Evolutionary conservation across 1,140 invertebrate genomes (phyloP), one percentile per base, ranked within the genome.

Genomic region (Drosophila trapezifrons): DNA sequence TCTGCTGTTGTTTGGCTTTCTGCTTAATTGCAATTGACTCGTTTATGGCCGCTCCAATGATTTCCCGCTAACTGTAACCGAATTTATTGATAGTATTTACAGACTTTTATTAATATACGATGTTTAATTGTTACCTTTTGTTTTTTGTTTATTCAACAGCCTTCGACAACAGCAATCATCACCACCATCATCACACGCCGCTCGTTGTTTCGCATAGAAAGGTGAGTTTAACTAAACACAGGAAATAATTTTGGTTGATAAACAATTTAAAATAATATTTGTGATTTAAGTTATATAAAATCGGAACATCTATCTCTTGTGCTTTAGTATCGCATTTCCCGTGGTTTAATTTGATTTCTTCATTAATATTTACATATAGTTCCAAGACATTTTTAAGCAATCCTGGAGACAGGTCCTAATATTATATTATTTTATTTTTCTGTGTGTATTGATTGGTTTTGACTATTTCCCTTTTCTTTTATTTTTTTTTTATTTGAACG

Each of bases 201-300:
- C 77, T 84, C 27, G 70, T 78, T 35, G 80, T 80, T 71, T 84
- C 80, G 43, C 84, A 89, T 70, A 65, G 84, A 80, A 89, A 89
- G 85, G 84, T 89, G 42, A 89, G 80, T 89, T 42, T 17, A 52
- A 52, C 6, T 18, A 29, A 17, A 12, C 9, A 49, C 1, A 1
- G 15, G 7, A 29, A 32, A 17, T 20, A 45, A 22, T n/a, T 49
- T 49, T 38, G 57, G 13, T 47, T 29, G 6, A 17, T 13, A 29
- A 54, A 45, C 35, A 9, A 29, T 29, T 29, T 29, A 29, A 29
- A 29, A 29, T 27, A 27, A 27, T 27, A 27, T 27, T 27, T 4
- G 7, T 27, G 7, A 27, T 27, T 1, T 27, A 7, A n/a, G n/a
- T n/a, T n/a, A n/a, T n/a, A n/a, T n/a, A n/a, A n/a, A n/a, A n/a